phyloP scores from a whole-genome alignment of 2,797 vertebrate species.

The Bucorvus abyssinicus region DNA sequence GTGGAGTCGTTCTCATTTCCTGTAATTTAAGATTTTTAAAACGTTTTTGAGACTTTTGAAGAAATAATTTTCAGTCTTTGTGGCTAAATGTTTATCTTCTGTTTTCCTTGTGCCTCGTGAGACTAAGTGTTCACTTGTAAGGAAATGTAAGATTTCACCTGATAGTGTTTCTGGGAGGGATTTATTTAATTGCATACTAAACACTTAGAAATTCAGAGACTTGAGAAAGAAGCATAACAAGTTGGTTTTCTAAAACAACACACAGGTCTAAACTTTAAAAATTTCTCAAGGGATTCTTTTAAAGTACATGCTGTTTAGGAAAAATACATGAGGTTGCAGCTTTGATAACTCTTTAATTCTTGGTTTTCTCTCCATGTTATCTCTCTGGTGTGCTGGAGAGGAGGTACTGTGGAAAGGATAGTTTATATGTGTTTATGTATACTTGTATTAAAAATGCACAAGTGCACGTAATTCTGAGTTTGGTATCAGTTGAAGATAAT shows the following conservation, averaged over 20 bases:
- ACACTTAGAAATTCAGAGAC: neutral
- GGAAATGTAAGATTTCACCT: neutral
- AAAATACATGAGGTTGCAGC: fast-evolving
- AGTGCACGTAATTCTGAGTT: neutral
- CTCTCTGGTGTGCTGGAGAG: fast-evolving
- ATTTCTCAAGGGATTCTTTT: neutral
- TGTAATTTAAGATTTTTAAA: fast-evolving
- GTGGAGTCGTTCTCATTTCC: too few species aligned
- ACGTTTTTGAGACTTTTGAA: neutral
- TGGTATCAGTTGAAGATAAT: neutral
- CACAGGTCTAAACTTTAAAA: neutral
- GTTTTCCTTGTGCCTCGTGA: neutral
- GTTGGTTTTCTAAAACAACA: neutral
- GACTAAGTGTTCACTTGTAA: fast-evolving
- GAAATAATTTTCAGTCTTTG: neutral
- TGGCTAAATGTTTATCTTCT: neutral
- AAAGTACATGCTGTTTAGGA: neutral
- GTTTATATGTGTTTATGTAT: neutral
- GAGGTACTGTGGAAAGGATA: neutral
- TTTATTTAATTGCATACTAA: neutral
- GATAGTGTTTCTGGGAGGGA: neutral
- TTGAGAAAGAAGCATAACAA: neutral
- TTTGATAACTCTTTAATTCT: neutral
- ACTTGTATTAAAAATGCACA: neutral
- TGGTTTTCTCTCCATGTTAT: neutral